These are phyloP conservation scores for Rhinophrynus dorsalis DNA, from an alignment of 2,797 vertebrate species.

Conservation along the genomic window DNA sequence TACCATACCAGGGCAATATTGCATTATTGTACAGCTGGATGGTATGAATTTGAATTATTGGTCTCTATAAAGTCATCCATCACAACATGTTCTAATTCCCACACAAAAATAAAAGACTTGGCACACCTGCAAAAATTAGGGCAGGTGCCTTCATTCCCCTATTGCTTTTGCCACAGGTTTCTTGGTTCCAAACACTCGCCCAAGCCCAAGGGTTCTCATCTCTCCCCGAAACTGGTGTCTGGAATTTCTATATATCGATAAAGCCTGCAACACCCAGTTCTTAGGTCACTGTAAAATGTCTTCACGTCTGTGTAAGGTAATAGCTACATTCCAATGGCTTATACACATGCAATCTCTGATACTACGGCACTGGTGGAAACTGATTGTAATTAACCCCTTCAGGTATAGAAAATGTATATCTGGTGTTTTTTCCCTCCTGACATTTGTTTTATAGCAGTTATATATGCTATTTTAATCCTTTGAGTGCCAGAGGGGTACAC, in stretches of 20 bases:
- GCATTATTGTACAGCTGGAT: too few species aligned
- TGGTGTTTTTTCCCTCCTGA: too few species aligned
- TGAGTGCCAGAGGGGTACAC: too few species aligned
- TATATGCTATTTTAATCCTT: too few species aligned
- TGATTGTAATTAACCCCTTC: background rate
- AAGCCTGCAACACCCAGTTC: conserved; percentile 27
- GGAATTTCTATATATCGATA: conserved; percentile 36
- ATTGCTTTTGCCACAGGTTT: conserved; percentile 28
- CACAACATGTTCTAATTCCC: background rate
- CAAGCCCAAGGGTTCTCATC: conserved; percentile 28
- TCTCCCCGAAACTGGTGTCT: conserved; percentile 37
- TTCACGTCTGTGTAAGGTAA: background rate
- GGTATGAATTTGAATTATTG: background rate
- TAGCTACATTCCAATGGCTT: conserved; percentile 25
- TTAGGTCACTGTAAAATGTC: conserved; percentile 15
- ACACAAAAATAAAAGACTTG: conserved; percentile 3
- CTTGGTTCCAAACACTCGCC: conserved; percentile 27
- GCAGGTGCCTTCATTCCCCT: conserved; percentile 19
- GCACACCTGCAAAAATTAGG: conserved; percentile 27
- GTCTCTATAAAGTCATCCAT: conserved; percentile 4
- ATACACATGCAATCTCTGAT: background rate
- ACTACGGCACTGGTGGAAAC: background rate
- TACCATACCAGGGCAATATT: too few species aligned
- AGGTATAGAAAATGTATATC: too few species aligned
- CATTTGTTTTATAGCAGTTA: too few species aligned